Base-by-base conservation (phyloP, 2,113 vertebrate genomes). In the Halichoerus grypus region DNA sequence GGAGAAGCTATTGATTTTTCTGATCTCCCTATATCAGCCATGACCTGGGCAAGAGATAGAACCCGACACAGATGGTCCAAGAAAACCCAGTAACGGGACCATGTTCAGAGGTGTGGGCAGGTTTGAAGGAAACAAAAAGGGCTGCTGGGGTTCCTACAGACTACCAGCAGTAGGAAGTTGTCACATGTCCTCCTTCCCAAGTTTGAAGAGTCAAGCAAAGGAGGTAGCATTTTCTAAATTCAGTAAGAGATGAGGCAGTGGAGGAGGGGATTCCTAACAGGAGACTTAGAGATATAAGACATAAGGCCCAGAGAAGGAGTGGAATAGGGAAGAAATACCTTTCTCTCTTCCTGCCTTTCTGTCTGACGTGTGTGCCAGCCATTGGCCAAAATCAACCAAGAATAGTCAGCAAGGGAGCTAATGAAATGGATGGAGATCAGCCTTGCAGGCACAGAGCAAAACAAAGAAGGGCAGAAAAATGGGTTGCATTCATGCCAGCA, bases 1-100 rank as follows among this genome's bases (percentile, higher is more conserved):
- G 36, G 69, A 93, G 39, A 79, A 88, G 55, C 14, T 88, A 55
- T 76, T 76, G 42, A 80, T 94, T 88, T 91, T 95, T 95, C 33
- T 59, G 71, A 87, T 87, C 26, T 92, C 18, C 11, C 5, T 92
- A 3, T 95, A 74, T 88, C 11, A 65, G 53, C 55, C 53, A 82
- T 89, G 46, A 55, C 71, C 15, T n/a, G 42, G 11, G 6, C 12
- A 91, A 87, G 31, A 93, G 83, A 93, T 55, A 67, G 39, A 96
- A 88, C 67, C 19, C 39, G 22, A 63, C 57, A 76, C 11, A 13
- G 6, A 83, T 74, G 10, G 26, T 74, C 77, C 79, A 92, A 28
- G 46, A 79, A 90, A 95, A 79, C 36, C 81, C 24, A 86, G 10
- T 65, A 91, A 94, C 19, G 7, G 5, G 1, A 80, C 24, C 84